phyloP scores from a whole-genome alignment of 2,888 invertebrate genomes.

The Capitulum mitella region DNA sequence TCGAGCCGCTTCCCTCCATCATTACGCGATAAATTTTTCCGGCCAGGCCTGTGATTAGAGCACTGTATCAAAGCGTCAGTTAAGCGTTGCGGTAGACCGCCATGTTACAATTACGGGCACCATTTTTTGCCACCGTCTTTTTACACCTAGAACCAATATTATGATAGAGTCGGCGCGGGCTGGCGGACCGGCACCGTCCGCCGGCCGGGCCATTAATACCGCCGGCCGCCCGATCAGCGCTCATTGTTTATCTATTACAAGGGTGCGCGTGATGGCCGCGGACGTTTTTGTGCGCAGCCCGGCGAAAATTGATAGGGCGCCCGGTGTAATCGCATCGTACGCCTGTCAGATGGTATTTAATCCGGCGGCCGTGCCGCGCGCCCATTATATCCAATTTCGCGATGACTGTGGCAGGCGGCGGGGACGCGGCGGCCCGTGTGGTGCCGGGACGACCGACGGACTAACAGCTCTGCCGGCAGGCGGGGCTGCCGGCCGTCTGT shows the following conservation, averaged over 20 bases:
- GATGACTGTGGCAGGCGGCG: neutral
- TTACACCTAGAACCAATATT: slow-evolving; percentile 21
- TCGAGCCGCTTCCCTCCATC: neutral
- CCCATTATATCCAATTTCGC: slow-evolving; percentile 2
- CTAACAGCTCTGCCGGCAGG: too few species aligned
- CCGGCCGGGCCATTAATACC: neutral
- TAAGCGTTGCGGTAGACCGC: slow-evolving; percentile 4
- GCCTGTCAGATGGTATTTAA: slow-evolving; percentile 2
- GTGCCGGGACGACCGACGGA: too few species aligned
- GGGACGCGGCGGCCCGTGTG: neutral
- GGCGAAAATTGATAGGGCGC: neutral
- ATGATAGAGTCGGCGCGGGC: neutral
- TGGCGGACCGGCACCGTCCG: neutral
- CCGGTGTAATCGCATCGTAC: neutral
- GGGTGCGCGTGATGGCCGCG: neutral
- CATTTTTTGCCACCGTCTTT: slow-evolving; percentile 23
- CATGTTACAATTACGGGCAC: neutral
- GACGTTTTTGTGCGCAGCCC: neutral
- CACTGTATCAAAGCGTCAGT: neutral
- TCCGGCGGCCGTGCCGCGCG: neutral
- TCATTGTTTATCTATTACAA: slow-evolving; percentile 8
- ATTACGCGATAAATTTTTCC: slow-evolving; percentile 1
- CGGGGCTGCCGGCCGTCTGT: neutral
- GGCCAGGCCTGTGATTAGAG: neutral
- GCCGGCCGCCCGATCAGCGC: neutral